Evolutionary conservation across 2,888 invertebrate genomes (phyloP), one percentile per base, ranked within the genome.

Genomic region (Tipula unca): DNA sequence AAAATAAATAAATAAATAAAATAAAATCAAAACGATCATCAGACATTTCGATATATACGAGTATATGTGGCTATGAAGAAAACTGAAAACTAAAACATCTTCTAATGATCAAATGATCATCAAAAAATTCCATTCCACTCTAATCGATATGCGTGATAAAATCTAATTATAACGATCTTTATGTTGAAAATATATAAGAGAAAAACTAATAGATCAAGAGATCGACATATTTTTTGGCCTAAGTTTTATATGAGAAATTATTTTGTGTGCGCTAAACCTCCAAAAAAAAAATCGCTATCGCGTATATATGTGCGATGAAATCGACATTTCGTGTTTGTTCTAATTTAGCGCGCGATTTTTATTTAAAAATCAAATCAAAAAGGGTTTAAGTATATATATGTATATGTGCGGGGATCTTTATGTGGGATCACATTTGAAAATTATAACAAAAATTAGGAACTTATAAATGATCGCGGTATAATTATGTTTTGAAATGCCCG

Each of bases 381-480:
- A 69, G 25, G 69, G 69, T 6, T 69, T 69, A 25, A 25, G 17
- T 69, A 25, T 69, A 69, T 17, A 10, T 69, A 54, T 54, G 25
- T 54, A 69, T 17, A 17, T 17, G 17, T 17, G 6, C 25, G 69
- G 25, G 25, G 69, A 69, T 69, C 69, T 69, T 25, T 69, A 69
- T 69, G 69, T 69, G 69, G 69, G 69, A 69, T 69, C 69, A 69
- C 10, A 69, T 48, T 48, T 25, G n/a, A 25, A 69, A 69, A 17
- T 54, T 54, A 54, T 54, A 54, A n/a, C 48, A 54, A 39, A 54
- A 54, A 69, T 69, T 69, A 69, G 69, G 69, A 69, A 25, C 25
- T 69, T 69, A n/a, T n/a, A 69, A 69, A 69, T 69, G 69, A 69
- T 69, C 69, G 69, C n/a, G n/a, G n/a, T 69, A 69, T 69, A 69